These are phyloP conservation scores for Conopomorpha cramerella DNA, from an alignment of 1,140 invertebrate genomes.

Conservation along the genomic window DNA sequence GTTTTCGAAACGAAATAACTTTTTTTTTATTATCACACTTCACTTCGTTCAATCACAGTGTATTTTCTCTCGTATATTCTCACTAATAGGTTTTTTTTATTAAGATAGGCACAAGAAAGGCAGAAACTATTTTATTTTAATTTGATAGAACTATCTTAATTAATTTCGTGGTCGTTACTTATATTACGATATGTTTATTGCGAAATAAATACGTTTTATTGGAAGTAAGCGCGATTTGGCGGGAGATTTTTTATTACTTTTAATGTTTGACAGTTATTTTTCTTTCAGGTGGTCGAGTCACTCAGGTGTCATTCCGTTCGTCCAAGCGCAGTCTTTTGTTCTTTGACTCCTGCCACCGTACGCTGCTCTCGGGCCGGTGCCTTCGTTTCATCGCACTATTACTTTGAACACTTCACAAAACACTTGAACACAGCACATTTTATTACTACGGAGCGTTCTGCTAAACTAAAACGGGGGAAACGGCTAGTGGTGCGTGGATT, in stretches of 20 bases:
- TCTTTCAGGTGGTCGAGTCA: constrained; percentile 10
- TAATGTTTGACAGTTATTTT: constrained; percentile 12
- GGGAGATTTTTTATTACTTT: too few relatives aligned
- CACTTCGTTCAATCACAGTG: constrained; percentile 36
- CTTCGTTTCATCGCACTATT: constrained; percentile 52
- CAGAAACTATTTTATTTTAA: constrained; percentile 31
- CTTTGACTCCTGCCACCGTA: constrained; percentile 48
- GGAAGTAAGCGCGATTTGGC: constrained; percentile 57
- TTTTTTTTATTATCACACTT: constrained; percentile 33
- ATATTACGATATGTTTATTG: constrained; percentile 47
- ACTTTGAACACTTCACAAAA: constrained; percentile 41
- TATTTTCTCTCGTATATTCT: constrained; percentile 34
- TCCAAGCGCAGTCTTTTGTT: constrained; percentile 50
- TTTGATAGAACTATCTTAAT: constrained; percentile 32
- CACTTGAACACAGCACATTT: constrained; percentile 22
- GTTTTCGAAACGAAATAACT: constrained; percentile 12
- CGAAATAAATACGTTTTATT: constrained; percentile 35
- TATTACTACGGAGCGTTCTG: too few relatives aligned
- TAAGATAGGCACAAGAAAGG: constrained; percentile 53
- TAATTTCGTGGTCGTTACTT: constrained; percentile 23
- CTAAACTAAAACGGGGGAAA: too few relatives aligned
- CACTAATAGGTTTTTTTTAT: constrained; percentile 37
- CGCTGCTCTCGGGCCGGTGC: constrained; percentile 32
- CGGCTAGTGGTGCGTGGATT: too few relatives aligned
- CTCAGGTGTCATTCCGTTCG: constrained; percentile 51